A percentile compares a stretch with the other conserved stretches of the same genome.
These are phyloP conservation scores for Calliphora vomitoria DNA, from an alignment of 2,888 invertebrate genomes.

Conservation along the genomic window DNA sequence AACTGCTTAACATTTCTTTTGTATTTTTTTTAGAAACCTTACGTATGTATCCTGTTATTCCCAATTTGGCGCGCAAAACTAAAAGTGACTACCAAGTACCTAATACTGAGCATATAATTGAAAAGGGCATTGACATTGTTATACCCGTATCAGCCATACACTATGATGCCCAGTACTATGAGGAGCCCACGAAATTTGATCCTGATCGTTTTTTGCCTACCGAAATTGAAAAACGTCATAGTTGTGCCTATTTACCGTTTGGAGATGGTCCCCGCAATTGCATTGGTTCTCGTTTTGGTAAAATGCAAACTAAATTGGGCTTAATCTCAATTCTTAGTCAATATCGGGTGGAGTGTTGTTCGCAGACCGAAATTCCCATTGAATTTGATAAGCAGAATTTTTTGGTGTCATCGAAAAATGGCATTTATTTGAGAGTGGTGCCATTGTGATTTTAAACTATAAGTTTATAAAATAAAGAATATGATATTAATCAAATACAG, in stretches of 20 bases:
- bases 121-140: slow-evolving; percentile 85
- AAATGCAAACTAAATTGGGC: slow-evolving; percentile 80
- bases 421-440: slow-evolving; percentile 65
- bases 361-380: slow-evolving; percentile 71
- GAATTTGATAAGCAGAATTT: slow-evolving; percentile 62
- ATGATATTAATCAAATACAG: too few relatives aligned
- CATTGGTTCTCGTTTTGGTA: slow-evolving; percentile 81
- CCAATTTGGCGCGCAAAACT: slow-evolving; percentile 85
- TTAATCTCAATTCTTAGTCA: slow-evolving; percentile 76
- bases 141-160: slow-evolving; percentile 87
- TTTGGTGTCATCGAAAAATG: slow-evolving; percentile 59
- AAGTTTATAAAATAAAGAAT: too few relatives aligned
- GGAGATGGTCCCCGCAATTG: slow-evolving; percentile 82
- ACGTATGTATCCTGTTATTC: slow-evolving; percentile 86
- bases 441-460: neutral
- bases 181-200: slow-evolving; percentile 87
- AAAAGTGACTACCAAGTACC: slow-evolving; percentile 85
- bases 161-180: slow-evolving; percentile 86
- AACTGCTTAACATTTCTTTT: neutral
- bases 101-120: slow-evolving; percentile 85
- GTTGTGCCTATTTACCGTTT: slow-evolving; percentile 81
- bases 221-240: slow-evolving; percentile 85
- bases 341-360: slow-evolving; percentile 74
- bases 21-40: slow-evolving; percentile 82
- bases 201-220: slow-evolving; percentile 87